Percentiles rank a stretch among this genome's conserved stretches.
These are phyloP conservation scores for Ganaspis brasiliensis DNA, from an alignment of 2,888 invertebrate species.

Conservation along the genomic window DNA sequence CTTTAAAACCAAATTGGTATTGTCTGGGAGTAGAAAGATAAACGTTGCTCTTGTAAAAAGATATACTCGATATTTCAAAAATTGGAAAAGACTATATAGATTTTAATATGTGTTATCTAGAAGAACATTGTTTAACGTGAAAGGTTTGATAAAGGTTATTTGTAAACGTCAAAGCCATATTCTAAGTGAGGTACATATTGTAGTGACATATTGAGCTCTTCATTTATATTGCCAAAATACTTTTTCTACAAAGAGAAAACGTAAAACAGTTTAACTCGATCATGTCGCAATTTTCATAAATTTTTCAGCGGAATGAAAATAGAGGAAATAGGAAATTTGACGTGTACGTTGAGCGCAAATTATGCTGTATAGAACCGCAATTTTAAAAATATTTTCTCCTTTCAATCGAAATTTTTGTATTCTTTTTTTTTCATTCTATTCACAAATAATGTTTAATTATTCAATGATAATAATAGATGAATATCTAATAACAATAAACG, in stretches of 20 bases:
- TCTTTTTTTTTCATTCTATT: too few species aligned
- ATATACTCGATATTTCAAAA: not conserved
- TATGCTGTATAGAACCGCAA: not conserved
- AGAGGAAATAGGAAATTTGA: not conserved
- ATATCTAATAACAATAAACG: too few species aligned
- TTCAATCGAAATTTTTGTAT: too few species aligned
- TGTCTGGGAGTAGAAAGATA: not conserved
- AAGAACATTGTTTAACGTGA: conserved; percentile 8
- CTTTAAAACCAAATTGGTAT: too few species aligned
- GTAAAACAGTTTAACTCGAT: conserved; percentile 12
- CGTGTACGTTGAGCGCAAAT: not conserved
- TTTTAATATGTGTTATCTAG: not conserved
- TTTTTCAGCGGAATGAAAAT: not conserved
- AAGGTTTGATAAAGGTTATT: not conserved
- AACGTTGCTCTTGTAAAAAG: not conserved
- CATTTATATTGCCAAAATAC: conserved; percentile 9
- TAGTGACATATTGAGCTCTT: not conserved
- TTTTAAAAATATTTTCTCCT: too few species aligned
- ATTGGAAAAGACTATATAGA: not conserved
- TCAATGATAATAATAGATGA: too few species aligned
- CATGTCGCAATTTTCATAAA: not conserved
- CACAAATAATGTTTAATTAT: too few species aligned
- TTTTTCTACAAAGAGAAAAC: not conserved
- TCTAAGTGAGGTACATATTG: not conserved
- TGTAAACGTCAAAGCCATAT: conserved; percentile 11